Evolutionary conservation across 1,140 invertebrate genomes (phyloP), one percentile per base, ranked within the genome.

Genomic region (Teleopsis dalmanni): DNA sequence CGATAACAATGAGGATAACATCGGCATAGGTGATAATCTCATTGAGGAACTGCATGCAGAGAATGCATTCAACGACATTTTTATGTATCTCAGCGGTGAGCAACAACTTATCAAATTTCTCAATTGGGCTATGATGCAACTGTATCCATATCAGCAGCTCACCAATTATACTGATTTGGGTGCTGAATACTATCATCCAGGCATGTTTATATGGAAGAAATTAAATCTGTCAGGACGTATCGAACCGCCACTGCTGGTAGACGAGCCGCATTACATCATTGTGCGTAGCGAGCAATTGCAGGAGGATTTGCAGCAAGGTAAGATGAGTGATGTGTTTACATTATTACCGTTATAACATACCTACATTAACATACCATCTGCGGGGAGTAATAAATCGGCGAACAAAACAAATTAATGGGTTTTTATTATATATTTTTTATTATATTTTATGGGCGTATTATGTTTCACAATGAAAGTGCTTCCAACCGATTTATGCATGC

Each of bases 161-260:
- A 37, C 22, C 16, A 54, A 55, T 31, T 23, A 51, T 2, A 57
- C 48, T 21, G 55, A 41, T n/a, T 55, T 48, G n/a, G 54, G 50
- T 0, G 60, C 60, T 0, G 62, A 61, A 4, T 58, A 46, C 27
- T 64, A 68, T 47, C 51, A 65, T 37, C 58, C 65, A 6, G 57
- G 61, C 29, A 64, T 66, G 62, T 66, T 56, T 26, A 46, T 62
- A 0, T 69, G 62, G 62, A 69, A 66, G 48, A 69, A 64, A 43
- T 51, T 69, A 2, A 69, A 69, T 35, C 49, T 66, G 3, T 69
- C 65, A 1, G 66, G 65, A 6, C 57, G 64, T 18, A 22, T 65
- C 44, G 65, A 70, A 29, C 61, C 59, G 2, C 65, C 65, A 10
- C 40, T 70, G 16, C 55, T 65, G 44, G 65, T 65, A 33, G 66